Percentiles rank a stretch among this genome's conserved stretches.
Conservation (phyloP, 2,113 vertebrate genomes). For the Excalfactoria chinensis region DNA sequence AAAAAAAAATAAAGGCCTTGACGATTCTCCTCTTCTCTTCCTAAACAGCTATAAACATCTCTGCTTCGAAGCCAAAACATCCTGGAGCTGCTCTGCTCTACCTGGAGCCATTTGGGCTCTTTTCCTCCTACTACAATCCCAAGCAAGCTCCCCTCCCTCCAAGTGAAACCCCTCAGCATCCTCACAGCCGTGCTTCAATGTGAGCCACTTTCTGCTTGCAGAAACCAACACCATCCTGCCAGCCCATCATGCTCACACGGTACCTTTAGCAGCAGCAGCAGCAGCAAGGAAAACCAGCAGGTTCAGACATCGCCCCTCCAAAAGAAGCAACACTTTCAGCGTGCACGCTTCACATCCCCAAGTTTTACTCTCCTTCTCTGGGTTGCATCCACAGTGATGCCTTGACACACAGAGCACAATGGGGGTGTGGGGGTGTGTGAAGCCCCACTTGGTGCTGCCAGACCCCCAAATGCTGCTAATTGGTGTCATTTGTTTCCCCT, state of each 20-base stretch:
- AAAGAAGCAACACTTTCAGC: neutral
- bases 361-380: fast-evolving
- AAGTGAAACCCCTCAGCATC: neutral
- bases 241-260: neutral
- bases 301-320: neutral
- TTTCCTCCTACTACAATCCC: neutral
- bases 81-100: neutral
- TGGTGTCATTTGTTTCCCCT: neutral
- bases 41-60: neutral
- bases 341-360: fast-evolving
- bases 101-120: neutral
- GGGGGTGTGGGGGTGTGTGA: neutral
- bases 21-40: conserved; percentile 1
- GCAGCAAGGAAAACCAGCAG: neutral
- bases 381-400: fast-evolving
- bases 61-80: neutral
- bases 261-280: neutral
- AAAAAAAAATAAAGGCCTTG: neutral
- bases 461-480: neutral
- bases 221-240: neutral
- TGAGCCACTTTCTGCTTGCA: neutral
- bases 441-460: neutral
- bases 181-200: neutral
- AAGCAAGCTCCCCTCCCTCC: neutral
- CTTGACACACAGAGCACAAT: fast-evolving